Base-by-base conservation (phyloP, 2,888 invertebrate genomes). In the Papilio demoleus region DNA sequence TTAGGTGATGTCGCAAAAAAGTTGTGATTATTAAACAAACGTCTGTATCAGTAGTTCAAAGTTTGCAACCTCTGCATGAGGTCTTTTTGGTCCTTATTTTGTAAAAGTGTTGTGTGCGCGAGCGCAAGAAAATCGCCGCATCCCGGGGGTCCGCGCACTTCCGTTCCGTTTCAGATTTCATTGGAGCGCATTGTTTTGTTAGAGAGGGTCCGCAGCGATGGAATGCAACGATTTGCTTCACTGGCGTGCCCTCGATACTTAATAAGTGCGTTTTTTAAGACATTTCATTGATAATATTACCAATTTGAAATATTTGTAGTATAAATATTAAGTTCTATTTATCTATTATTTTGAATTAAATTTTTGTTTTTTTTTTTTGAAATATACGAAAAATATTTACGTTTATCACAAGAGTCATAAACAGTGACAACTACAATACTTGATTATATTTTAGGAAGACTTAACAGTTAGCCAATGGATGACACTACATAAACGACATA, bases 161-260 rank as follows among this genome's bases (percentile, higher is more conserved):
- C 92, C 91, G 92, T 84, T 91, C 76, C 84, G 92, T 89, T 84
- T 92, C 88, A 77, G 72, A 80, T 92, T 92, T 81, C 92, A 74
- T 72, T 72, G 78, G 79, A 74, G 47, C 76, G 70, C 75, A 85
- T 90, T 90, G 90, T 90, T 84, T 86, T 80, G 81, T 74, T 78
- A 84, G 83, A 84, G 87, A 88, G 88, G 82, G 88, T 81, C 76
- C 79, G 79, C 77, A 64, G 64, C 61, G 73, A 62, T 68, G 68
- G 59, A 59, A 64, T 67, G 70, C 67, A 62, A 63, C 70, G 64
- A 31, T 56, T 58, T 72, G 72, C 56, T 72, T 58, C 36, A 50
- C 56, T 70, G 27, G 50, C 36, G 47, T 59, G 14, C 36, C 22
- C 24, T n/a, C 59, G 24, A 36, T 22, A 12, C 34, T 58, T 31